These are phyloP conservation scores for Pygoscelis adeliae DNA, from an alignment of 2,113 vertebrate species.

Conservation along the genomic window DNA sequence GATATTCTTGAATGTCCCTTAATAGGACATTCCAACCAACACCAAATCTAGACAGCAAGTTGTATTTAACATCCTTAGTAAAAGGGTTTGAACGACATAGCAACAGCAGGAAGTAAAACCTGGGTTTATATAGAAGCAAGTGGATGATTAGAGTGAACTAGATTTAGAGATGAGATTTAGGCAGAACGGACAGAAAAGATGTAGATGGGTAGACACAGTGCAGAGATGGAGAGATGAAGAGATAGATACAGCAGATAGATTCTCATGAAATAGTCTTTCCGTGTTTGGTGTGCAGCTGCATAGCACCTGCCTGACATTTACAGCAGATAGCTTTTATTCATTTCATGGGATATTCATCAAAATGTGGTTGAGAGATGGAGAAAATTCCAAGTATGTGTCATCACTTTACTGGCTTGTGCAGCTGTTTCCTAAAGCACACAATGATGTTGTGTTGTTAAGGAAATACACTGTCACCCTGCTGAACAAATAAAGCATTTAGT, in stretches of 20 bases:
- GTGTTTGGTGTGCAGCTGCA: slow-evolving; percentile 69
- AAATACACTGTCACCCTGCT: slow-evolving; percentile 67
- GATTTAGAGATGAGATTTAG: slow-evolving; percentile 7
- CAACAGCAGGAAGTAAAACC: neutral
- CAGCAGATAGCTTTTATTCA: slow-evolving; percentile 75
- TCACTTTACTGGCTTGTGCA: slow-evolving; percentile 71
- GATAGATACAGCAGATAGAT: slow-evolving; percentile 55
- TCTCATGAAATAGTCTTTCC: slow-evolving; percentile 70
- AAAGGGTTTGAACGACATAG: neutral
- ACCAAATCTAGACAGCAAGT: neutral
- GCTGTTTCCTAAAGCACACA: slow-evolving; percentile 75
- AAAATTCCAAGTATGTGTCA: slow-evolving; percentile 79
- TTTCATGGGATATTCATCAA: slow-evolving; percentile 76
- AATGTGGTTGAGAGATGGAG: slow-evolving; percentile 71
- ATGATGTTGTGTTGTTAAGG: slow-evolving; percentile 76
- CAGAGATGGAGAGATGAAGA: slow-evolving; percentile 31
- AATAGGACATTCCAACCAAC: neutral
- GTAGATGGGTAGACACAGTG: slow-evolving; percentile 28
- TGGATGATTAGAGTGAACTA: neutral
- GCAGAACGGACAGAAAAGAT: neutral
- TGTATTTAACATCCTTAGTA: neutral
- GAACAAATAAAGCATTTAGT: slow-evolving; percentile 76
- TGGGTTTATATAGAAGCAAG: neutral
- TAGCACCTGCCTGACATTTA: slow-evolving; percentile 71
- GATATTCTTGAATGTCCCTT: neutral